phyloP scores from a whole-genome alignment of 2,797 vertebrate species.

The Tangara arthus region DNA sequence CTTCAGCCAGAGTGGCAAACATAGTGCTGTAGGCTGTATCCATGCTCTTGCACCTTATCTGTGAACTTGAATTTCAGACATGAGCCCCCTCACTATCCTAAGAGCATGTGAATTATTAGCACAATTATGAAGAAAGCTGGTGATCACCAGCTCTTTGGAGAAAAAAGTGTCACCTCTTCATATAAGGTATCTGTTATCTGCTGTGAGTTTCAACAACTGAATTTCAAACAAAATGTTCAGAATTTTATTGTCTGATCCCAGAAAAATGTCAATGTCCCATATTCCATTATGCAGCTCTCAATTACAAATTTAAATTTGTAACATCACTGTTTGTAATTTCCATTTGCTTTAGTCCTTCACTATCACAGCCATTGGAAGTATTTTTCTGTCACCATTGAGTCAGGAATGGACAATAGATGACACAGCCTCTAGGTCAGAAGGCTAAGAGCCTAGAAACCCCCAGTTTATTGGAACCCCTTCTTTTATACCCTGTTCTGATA shows the following conservation, averaged over 20 bases:
- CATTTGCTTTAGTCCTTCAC: background rate
- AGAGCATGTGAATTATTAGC: background rate
- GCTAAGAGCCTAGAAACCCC: background rate
- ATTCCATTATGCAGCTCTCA: background rate
- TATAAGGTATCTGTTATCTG: background rate
- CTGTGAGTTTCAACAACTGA: background rate
- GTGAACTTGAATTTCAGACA: background rate
- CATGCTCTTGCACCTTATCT: background rate
- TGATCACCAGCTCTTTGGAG: background rate
- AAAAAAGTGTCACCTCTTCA: background rate
- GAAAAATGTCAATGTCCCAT: background rate
- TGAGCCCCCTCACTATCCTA: background rate
- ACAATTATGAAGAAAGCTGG: background rate
- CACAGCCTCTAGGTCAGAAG: background rate
- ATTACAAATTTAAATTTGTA: background rate
- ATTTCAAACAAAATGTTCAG: background rate
- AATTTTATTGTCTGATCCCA: background rate
- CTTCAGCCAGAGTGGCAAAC: background rate
- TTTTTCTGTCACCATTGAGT: background rate
- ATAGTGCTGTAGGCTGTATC: background rate
- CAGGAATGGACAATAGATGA: background rate
- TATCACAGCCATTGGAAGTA: background rate
- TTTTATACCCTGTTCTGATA: background rate
- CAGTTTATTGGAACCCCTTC: background rate
- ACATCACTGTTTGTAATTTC: background rate